phyloP scores from a whole-genome alignment of 2,888 invertebrate genomes.

The Andrena fulva region DNA sequence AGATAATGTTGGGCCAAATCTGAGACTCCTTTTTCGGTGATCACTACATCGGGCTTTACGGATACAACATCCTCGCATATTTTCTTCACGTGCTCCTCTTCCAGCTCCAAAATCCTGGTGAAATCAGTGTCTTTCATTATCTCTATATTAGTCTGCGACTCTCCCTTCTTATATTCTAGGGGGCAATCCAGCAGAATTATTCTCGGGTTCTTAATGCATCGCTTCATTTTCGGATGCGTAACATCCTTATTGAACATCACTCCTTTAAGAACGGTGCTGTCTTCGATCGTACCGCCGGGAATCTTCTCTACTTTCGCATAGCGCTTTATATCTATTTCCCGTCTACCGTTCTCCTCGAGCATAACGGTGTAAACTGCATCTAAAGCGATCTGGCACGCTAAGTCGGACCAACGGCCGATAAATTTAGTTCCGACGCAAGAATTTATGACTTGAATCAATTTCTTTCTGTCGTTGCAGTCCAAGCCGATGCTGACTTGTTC shows the following conservation, averaged over 20 bases:
- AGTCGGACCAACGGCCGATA: conserved; percentile 97
- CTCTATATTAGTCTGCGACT: conserved; percentile 99
- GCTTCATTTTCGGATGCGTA: conserved; percentile 98
- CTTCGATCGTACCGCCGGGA: conserved; percentile 98
- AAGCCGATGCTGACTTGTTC: conserved; percentile 93
- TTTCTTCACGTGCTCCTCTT: conserved; percentile 96
- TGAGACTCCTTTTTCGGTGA: conserved; percentile 99
- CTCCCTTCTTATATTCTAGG: conserved; percentile 99
- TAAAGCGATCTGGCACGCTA: conserved; percentile 97
- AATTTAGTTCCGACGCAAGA: conserved; percentile 99
- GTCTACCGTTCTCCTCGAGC: conserved; percentile 94
- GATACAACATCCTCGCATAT: conserved; percentile 97
- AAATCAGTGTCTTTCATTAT: conserved; percentile 98
- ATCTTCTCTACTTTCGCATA: conserved; percentile 98
- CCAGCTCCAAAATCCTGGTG: conserved; percentile 96
- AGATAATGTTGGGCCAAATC: conserved; percentile 96
- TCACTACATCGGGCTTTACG: conserved; percentile 97
- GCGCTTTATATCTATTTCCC: conserved; percentile 99
- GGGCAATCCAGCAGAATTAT: conserved; percentile 98
- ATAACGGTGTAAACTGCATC: conserved; percentile 97
- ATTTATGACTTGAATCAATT: conserved; percentile 94
- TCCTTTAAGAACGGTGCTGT: conserved; percentile 96
- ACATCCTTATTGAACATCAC: conserved; percentile 99
- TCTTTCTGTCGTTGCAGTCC: conserved; percentile 92
- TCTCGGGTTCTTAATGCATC: conserved; percentile 97